A percentile compares a stretch with the other conserved stretches of the same genome.
Conservation (phyloP, 2,797 vertebrate genomes). For the Malacoraja senta region DNA sequence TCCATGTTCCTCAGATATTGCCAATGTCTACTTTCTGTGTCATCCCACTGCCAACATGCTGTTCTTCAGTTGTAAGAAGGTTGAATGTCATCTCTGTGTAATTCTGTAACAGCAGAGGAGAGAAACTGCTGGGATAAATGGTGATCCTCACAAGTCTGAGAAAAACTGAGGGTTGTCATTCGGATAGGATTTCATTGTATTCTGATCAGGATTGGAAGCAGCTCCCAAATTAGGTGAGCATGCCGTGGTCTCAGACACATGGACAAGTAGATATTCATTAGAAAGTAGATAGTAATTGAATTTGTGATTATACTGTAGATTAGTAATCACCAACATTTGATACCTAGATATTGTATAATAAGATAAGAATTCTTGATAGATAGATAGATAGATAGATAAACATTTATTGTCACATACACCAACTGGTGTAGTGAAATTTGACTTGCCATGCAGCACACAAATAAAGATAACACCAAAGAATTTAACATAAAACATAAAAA, state of each 20-base stretch:
- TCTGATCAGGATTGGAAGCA: background rate
- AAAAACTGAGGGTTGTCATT: background rate
- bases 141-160: background rate
- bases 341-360: too few species aligned
- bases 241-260: too few species aligned
- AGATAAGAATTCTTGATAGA: too few species aligned
- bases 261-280: background rate
- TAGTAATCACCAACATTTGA: too few species aligned
- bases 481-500: too few species aligned
- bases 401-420: too few species aligned
- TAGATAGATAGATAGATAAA: too few species aligned
- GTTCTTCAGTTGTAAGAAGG: background rate
- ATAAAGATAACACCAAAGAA: too few species aligned
- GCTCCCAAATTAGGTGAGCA: background rate
- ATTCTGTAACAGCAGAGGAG: too few species aligned
- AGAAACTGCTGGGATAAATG: background rate
- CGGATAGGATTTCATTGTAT: background rate
- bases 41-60: background rate
- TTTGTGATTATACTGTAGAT: background rate
- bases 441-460: too few species aligned
- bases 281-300: background rate
- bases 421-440: too few species aligned
- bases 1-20: background rate
- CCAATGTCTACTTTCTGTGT: background rate
- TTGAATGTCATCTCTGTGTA: too few species aligned